These are phyloP conservation scores for Papilio elwesi DNA, from an alignment of 2,888 invertebrate genomes.

Conservation along the genomic window DNA sequence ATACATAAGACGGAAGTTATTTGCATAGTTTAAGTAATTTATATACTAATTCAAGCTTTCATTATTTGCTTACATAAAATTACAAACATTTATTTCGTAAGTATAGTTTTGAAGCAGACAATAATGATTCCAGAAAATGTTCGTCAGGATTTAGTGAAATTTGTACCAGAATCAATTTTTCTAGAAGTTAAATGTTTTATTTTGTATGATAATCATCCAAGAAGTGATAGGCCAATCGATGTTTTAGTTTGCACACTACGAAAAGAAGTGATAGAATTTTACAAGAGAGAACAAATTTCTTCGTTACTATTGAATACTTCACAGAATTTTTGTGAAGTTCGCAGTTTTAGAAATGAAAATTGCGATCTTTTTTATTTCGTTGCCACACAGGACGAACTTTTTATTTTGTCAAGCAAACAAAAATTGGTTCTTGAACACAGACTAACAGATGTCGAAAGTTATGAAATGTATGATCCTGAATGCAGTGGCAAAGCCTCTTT, in stretches of 20 bases:
- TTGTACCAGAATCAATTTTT: constrained; percentile 61
- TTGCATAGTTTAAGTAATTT: no score
- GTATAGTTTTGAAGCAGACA: neutral
- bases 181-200: constrained; percentile 63
- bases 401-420: constrained; percentile 59
- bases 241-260: constrained; percentile 62
- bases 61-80: no score
- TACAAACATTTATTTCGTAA: neutral
- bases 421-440: constrained; percentile 51
- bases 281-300: constrained; percentile 57
- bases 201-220: constrained; percentile 71
- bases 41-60: no score
- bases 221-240: constrained; percentile 59
- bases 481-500: constrained; percentile 61
- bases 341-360: constrained; percentile 60
- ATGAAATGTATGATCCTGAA: constrained; percentile 56
- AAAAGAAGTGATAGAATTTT: constrained; percentile 68
- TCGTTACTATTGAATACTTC: constrained; percentile 51
- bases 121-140: constrained; percentile 52
- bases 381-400: constrained; percentile 53
- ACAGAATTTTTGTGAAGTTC: constrained; percentile 53
- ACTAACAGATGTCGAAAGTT: constrained; percentile 59
- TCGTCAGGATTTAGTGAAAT: constrained; percentile 53
- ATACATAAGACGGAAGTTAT: no score
- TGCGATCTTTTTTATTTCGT: constrained; percentile 68